Conservation (phyloP, 2,888 invertebrate genomes). For the Mactromeris polynyma region DNA sequence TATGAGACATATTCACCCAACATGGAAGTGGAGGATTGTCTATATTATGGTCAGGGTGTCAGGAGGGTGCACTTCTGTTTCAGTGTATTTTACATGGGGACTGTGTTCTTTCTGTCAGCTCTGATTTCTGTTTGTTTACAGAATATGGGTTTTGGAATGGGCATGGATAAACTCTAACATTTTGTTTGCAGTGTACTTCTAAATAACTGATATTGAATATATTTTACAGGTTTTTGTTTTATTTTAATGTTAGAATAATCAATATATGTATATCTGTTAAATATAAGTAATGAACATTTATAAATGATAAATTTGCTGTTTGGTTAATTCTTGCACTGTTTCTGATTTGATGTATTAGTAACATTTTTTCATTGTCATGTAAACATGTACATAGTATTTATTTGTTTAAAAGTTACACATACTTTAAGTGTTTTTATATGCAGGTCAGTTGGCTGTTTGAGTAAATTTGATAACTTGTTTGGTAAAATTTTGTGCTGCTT, state of each 20-base stretch:
- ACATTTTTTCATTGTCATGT: background rate
- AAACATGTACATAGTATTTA: background rate
- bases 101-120: background rate
- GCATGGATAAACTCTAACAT: background rate
- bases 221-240: background rate
- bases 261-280: background rate
- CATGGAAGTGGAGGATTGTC: background rate
- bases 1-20: background rate
- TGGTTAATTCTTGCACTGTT: background rate
- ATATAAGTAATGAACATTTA: background rate
- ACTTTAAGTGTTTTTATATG: too few species aligned
- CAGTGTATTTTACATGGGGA: too few species aligned
- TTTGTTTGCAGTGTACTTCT: background rate
- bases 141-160: background rate
- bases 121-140: background rate
- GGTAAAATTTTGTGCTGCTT: too few species aligned
- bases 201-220: background rate
- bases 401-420: background rate
- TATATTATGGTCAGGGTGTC: background rate
- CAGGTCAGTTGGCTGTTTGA: too few species aligned
- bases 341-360: background rate
- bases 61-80: background rate
- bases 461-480: too few species aligned
- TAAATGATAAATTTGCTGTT: background rate
- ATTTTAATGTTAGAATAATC: background rate